Base-by-base conservation (phyloP, 2,888 invertebrate species). In the Lepidochrysops patricia region DNA sequence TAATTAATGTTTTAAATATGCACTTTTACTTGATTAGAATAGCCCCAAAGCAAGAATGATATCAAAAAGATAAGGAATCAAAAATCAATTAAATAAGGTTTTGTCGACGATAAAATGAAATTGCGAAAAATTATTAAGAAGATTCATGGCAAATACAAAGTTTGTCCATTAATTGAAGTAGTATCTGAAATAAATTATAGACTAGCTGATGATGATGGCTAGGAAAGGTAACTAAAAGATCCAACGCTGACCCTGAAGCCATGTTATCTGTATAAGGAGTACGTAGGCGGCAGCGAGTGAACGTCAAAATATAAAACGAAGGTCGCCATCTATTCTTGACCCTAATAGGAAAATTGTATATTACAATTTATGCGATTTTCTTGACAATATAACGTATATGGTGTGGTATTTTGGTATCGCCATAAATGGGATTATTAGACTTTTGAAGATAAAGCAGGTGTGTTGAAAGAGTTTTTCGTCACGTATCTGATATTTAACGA, bases 311-410 rank as follows among this genome's bases (percentile, higher is more conserved):
- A 62, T 61, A 67, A 43, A 68, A 70, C 68, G 69, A 67, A 66
- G 66, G 68, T 63, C 64, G 66, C 66, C 68, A 68, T 70, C 67
- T 71, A 70, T 68, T 67, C 68, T 76, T 72, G 72, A 69, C 74
- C 74, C 68, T 74, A 71, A 70, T 74, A 72, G 68, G 67, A 62
- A 66, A 64, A 68, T 66, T 66, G 65, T 68, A 68, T 68, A 66
- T 67, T 65, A 63, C 59, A 66, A 65, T 67, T 62, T 64, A 65
- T 64, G 61, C 50, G 58, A 57, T 64, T 57, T 62, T 62, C 57
- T 57, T 63, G 61, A 60, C 52, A 52, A 43, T 27, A 35, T 43
- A 23, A 60, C 29, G 35, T 57, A 58, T 52, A 35, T 54, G 37
- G 35, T 37, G 61, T 57, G 60, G 43, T 52, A 57, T 60, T 56